phyloP scores from a whole-genome alignment of 2,113 vertebrate species.

The Empidonax traillii region DNA sequence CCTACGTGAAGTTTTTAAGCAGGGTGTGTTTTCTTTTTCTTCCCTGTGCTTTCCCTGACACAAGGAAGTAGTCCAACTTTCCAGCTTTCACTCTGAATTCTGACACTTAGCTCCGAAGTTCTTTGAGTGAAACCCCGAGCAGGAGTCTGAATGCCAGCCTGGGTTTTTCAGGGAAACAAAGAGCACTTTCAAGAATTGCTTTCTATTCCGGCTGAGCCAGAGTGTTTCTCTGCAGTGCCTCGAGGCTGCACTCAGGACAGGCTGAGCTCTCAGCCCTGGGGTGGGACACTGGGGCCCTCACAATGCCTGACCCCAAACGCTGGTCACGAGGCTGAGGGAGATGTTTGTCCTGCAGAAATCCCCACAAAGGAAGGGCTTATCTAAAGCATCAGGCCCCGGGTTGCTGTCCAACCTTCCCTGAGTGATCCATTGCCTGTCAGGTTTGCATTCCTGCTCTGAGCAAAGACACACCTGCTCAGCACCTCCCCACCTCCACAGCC shows the following conservation, averaged over 20 bases:
- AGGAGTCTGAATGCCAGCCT: constrained; percentile 43
- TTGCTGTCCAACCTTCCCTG: constrained; percentile 1
- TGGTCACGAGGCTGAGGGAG: not conserved
- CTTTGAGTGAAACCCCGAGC: constrained; percentile 20
- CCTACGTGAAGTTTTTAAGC: not conserved
- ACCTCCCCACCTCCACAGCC: not conserved
- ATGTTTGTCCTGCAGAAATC: constrained; percentile 39
- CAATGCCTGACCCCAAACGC: not conserved
- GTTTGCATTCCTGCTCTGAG: constrained; percentile 34
- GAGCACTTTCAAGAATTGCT: constrained; percentile 54
- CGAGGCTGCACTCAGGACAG: constrained; percentile 8
- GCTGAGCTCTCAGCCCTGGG: not conserved
- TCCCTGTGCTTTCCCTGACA: not conserved
- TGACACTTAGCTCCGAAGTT: constrained; percentile 30
- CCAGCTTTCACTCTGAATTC: constrained; percentile 32
- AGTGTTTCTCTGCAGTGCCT: constrained; percentile 26
- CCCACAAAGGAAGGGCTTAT: not conserved
- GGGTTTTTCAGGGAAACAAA: constrained; percentile 51
- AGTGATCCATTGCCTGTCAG: constrained; percentile 50
- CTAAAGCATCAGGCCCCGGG: constrained; percentile 23
- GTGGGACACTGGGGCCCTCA: not conserved
- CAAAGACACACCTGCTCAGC: not conserved
- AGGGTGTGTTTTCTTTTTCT: not conserved
- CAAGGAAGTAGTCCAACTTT: constrained; percentile 53
- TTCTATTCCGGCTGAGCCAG: constrained; percentile 33